Evolutionary conservation across 2,797 vertebrate species (phyloP).

Genomic region (Anniella stebbinsi): DNA sequence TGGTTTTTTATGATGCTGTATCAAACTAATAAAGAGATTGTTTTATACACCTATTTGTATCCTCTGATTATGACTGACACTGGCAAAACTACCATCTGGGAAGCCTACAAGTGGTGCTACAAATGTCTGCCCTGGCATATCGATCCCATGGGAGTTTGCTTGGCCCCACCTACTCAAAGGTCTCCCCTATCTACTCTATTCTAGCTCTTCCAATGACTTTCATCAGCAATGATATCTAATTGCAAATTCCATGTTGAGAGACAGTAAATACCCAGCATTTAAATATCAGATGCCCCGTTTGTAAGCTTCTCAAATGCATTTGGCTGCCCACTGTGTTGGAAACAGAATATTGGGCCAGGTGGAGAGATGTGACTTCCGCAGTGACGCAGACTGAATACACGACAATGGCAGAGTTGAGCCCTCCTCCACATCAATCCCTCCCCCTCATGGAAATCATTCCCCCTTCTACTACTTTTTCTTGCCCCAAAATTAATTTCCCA

Average conservation of each 20-base stretch:
- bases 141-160: background rate
- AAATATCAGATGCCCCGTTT: background rate
- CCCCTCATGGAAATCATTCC: too few species aligned
- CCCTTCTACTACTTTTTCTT: too few species aligned
- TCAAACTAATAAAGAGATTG: constrained; percentile 68
- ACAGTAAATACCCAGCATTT: background rate
- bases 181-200: background rate
- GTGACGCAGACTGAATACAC: too few species aligned
- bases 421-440: too few species aligned
- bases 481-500: too few species aligned
- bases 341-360: too few species aligned
- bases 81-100: background rate
- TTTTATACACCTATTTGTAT: constrained; percentile 61
- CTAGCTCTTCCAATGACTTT: too few species aligned
- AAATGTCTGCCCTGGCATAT: too few species aligned
- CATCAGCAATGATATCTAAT: background rate
- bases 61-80: constrained; percentile 17
- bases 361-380: too few species aligned
- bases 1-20: constrained; percentile 34
- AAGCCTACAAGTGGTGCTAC: background rate
- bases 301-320: too few species aligned
- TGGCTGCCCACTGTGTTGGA: too few species aligned
- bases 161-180: background rate
- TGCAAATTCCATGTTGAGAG: background rate
- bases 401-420: too few species aligned